Evolutionary conservation across 2,888 invertebrate genomes (phyloP).

Genomic region (Mechanitis messenoides): DNA sequence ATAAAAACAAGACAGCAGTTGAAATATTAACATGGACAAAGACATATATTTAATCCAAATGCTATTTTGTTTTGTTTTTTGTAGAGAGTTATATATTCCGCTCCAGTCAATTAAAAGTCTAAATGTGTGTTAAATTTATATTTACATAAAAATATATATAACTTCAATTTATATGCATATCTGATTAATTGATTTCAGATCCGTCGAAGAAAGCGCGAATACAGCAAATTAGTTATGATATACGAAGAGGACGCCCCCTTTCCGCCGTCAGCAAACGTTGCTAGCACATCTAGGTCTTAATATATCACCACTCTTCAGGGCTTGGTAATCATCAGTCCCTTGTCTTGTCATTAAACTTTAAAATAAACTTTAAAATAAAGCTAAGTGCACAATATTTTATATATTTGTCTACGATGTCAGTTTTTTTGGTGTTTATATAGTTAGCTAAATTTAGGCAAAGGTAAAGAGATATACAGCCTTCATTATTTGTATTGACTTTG

Average conservation of each 20-base stretch:
- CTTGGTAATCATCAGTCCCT: not conserved
- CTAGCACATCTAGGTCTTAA: conserved; percentile 14
- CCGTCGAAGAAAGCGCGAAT: conserved; percentile 51
- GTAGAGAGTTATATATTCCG: too few relatives aligned
- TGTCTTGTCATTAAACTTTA: not conserved
- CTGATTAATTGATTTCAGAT: conserved; percentile 32
- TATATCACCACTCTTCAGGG: not conserved
- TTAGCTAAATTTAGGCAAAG: too few relatives aligned
- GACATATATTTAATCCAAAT: too few relatives aligned
- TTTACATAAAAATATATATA: not conserved
- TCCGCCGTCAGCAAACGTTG: conserved; percentile 56
- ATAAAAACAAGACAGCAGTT: too few relatives aligned
- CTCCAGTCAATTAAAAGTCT: too few relatives aligned
- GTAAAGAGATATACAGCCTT: too few relatives aligned
- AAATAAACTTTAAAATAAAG: not conserved
- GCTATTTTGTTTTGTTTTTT: too few relatives aligned
- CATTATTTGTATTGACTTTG: too few relatives aligned
- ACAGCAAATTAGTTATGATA: conserved; percentile 79
- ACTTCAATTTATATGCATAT: not conserved
- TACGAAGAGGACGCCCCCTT: conserved; percentile 84
- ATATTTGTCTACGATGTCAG: too few relatives aligned
- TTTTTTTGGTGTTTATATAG: too few relatives aligned
- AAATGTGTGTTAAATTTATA: not conserved
- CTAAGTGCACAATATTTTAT: not conserved
- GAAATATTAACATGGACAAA: too few relatives aligned